These are phyloP conservation scores for Periophthalmus modestus DNA, from an alignment of 2,113 vertebrate species.

Conservation along the genomic window DNA sequence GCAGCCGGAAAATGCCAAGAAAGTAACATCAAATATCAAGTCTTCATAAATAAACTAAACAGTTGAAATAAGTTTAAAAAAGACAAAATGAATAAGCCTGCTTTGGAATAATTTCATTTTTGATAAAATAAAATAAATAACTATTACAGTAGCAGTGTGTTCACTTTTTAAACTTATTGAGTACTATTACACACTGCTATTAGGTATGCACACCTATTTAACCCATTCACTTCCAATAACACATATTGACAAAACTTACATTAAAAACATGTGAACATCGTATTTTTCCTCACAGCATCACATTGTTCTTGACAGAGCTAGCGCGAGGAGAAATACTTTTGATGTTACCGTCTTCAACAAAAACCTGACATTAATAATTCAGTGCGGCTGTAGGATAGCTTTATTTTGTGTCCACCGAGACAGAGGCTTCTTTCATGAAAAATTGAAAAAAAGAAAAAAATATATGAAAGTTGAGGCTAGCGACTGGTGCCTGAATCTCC, in stretches of 20 bases:
- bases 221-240: background rate
- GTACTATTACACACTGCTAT: no score
- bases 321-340: conserved; percentile 38
- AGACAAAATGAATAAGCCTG: no score
- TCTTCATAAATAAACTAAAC: no score
- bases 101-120: no score
- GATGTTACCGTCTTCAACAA: conserved; percentile 60
- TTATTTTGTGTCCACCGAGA: conserved; percentile 71
- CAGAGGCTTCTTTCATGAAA: conserved; percentile 64
- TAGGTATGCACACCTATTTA: no score
- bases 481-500: conserved; percentile 23
- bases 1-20: no score
- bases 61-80: no score
- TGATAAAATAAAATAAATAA: no score
- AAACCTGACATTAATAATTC: conserved; percentile 72
- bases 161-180: no score
- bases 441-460: conserved; percentile 39
- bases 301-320: conserved; percentile 50
- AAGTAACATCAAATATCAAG: no score
- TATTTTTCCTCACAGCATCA: conserved; percentile 21
- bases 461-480: background rate
- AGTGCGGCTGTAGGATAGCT: conserved; percentile 61
- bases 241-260: background rate
- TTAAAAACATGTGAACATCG: background rate
- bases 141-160: no score